Percentiles rank a stretch among this genome's conserved stretches.
These are phyloP conservation scores for Blera fallax DNA, from an alignment of 2,888 invertebrate species.

Conservation along the genomic window DNA sequence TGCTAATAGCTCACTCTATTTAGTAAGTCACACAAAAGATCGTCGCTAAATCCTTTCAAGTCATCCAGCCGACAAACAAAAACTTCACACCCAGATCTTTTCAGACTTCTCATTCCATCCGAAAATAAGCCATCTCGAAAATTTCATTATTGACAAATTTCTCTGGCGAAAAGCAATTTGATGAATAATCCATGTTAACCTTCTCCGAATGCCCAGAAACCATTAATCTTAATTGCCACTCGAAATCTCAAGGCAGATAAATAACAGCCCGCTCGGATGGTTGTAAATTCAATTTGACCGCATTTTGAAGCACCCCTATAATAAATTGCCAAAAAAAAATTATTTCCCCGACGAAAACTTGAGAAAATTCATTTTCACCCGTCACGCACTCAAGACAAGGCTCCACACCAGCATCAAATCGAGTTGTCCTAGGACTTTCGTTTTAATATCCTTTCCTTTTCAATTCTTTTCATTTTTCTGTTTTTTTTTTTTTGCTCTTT, in stretches of 20 bases:
- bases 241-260: conserved; percentile 50
- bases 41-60: not conserved
- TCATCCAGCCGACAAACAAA: not conserved
- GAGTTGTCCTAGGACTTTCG: conserved; percentile 18
- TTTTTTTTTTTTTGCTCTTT: not conserved
- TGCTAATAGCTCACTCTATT: not conserved
- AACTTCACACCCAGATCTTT: not conserved
- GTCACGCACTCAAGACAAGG: conserved; percentile 36
- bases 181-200: conserved; percentile 62
- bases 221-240: conserved; percentile 65
- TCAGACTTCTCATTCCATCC: not conserved
- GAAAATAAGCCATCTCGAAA: not conserved
- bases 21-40: not conserved
- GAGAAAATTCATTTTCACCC: conserved; percentile 41
- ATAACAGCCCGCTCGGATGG: conserved; percentile 37
- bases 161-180: conserved; percentile 36
- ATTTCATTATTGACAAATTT: conserved; percentile 31
- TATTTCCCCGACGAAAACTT: not conserved
- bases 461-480: not conserved
- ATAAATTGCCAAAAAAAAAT: conserved; percentile 35
- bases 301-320: conserved; percentile 37
- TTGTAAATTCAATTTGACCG: conserved; percentile 64
- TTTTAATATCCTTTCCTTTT: conserved; percentile 39
- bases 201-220: conserved; percentile 21
- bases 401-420: not conserved